Conservation (phyloP, 2,797 vertebrate species). For the Merluccius polli region DNA sequence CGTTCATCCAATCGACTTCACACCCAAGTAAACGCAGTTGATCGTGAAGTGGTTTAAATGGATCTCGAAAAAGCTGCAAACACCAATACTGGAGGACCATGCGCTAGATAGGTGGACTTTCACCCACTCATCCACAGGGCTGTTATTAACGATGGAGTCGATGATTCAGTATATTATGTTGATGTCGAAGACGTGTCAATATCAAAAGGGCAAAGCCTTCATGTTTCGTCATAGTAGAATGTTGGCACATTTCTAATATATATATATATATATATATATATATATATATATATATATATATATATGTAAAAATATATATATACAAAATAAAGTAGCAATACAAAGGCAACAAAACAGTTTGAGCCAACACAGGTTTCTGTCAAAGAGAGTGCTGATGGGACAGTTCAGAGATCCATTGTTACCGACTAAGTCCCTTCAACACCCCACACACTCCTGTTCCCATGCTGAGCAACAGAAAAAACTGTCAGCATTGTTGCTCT, state of each 20-base stretch:
- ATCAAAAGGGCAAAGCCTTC: not conserved
- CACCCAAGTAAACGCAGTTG: too few relatives aligned
- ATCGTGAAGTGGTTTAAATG: too few relatives aligned
- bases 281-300: not conserved
- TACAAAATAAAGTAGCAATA: slow-evolving; percentile 7
- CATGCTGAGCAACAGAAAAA: slow-evolving; percentile 47
- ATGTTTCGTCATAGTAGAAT: not conserved
- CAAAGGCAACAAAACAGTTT: slow-evolving; percentile 33
- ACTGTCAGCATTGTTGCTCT: slow-evolving; percentile 60
- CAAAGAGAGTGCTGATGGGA: slow-evolving; percentile 58
- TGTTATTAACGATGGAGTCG: not conserved
- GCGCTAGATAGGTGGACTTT: not conserved
- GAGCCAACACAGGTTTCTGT: slow-evolving; percentile 32
- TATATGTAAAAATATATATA: too few relatives aligned
- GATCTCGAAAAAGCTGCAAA: not conserved
- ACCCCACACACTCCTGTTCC: slow-evolving; percentile 45
- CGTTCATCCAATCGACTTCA: too few relatives aligned
- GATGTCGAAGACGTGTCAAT: not conserved
- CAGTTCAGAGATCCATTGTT: slow-evolving; percentile 59
- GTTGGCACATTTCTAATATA: not conserved
- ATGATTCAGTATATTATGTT: not conserved
- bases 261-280: not conserved
- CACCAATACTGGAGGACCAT: not conserved
- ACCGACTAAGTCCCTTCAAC: slow-evolving; percentile 52
- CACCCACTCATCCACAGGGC: not conserved